Evolutionary conservation across 2,888 invertebrate species (phyloP).

Genomic region (Poecilus cupreus): DNA sequence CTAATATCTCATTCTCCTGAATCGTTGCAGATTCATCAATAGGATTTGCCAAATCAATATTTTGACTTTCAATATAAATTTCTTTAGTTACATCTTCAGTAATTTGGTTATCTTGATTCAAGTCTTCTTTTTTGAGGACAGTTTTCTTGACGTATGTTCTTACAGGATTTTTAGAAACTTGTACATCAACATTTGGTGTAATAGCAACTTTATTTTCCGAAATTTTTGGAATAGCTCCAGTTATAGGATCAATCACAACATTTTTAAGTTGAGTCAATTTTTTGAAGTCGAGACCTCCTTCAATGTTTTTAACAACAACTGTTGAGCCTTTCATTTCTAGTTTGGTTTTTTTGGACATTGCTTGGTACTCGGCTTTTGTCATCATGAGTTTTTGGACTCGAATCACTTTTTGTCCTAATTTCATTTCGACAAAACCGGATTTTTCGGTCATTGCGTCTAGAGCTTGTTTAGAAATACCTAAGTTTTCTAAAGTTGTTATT

Average conservation of each 20-base stretch:
- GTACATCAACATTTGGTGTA: constrained; percentile 33
- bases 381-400: constrained; percentile 81
- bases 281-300: constrained; percentile 25
- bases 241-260: constrained; percentile 3
- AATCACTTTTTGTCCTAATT: constrained; percentile 78
- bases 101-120: not conserved
- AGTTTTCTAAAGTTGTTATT: constrained; percentile 64
- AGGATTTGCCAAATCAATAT: constrained; percentile 36
- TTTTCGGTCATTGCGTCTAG: constrained; percentile 67
- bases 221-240: not conserved
- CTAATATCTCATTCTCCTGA: constrained; percentile 6
- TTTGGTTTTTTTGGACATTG: constrained; percentile 80
- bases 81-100: not conserved
- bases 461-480: constrained; percentile 66
- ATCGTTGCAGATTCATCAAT: not conserved
- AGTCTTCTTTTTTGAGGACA: constrained; percentile 45
- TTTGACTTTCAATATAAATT: not conserved
- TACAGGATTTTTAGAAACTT: constrained; percentile 36
- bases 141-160: constrained; percentile 58
- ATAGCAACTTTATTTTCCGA: constrained; percentile 26
- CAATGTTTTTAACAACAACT: constrained; percentile 39
- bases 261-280: constrained; percentile 19
- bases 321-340: constrained; percentile 50
- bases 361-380: constrained; percentile 81
- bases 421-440: constrained; percentile 71